A percentile compares a stretch with the other conserved stretches of the same genome.
Conservation (phyloP, 2,888 invertebrate genomes). For the Lycophotia porphyrea region DNA sequence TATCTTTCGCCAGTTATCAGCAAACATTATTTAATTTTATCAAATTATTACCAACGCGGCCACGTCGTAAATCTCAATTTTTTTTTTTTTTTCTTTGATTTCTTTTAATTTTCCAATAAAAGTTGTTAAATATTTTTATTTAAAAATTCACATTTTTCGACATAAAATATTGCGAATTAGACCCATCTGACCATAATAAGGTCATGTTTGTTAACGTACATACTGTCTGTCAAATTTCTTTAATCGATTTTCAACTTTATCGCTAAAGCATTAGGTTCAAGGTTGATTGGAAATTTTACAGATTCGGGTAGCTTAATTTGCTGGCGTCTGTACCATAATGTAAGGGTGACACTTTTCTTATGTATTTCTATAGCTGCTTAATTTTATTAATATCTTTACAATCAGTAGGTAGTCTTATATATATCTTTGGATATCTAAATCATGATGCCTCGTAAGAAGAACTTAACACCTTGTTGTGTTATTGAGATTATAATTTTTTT, state of each 20-base stretch:
- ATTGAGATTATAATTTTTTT: slow-evolving; percentile 9
- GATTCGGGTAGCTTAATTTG: too few relatives aligned
- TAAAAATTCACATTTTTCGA: background rate
- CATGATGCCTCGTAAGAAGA: background rate
- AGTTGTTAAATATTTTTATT: background rate
- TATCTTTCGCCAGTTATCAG: background rate
- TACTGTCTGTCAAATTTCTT: too few relatives aligned
- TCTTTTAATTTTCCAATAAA: background rate
- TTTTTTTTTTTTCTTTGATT: too few relatives aligned
- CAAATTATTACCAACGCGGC: background rate
- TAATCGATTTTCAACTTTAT: too few relatives aligned
- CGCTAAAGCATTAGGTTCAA: too few relatives aligned
- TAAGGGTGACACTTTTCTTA: slow-evolving; percentile 16
- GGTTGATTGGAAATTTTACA: too few relatives aligned
- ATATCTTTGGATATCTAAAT: background rate
- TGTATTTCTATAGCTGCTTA: background rate
- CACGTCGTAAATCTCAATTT: slow-evolving; percentile 1
- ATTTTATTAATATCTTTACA: background rate
- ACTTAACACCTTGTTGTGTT: background rate
- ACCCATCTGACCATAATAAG: background rate
- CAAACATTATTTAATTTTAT: background rate
- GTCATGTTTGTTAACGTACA: slow-evolving; percentile 27
- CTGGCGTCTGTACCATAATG: too few relatives aligned
- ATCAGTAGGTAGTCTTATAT: background rate
- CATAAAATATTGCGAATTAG: slow-evolving; percentile 5